These are phyloP conservation scores for Craterocephalus amniculus DNA, from an alignment of 2,797 vertebrate genomes.

Conservation along the genomic window DNA sequence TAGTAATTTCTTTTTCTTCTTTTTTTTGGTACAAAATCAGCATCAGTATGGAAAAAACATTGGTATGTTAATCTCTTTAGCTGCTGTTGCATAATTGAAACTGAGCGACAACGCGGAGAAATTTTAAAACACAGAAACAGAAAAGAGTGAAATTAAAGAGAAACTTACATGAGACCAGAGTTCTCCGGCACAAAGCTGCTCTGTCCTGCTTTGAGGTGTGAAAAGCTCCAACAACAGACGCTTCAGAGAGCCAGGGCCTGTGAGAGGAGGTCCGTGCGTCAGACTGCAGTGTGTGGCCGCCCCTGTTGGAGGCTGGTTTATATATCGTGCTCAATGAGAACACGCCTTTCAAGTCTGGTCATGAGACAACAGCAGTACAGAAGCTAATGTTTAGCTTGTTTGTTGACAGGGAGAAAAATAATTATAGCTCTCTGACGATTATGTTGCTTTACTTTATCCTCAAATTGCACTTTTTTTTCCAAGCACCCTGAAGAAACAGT, in stretches of 20 bases:
- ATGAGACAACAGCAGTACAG: constrained; percentile 65
- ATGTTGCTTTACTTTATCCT: constrained; percentile 37
- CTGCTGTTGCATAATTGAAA: constrained; percentile 49
- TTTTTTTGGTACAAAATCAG: constrained; percentile 12
- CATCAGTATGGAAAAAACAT: constrained; percentile 45
- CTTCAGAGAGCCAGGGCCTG: constrained; percentile 3
- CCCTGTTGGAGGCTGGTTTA: constrained; percentile 44
- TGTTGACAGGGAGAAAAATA: constrained; percentile 56
- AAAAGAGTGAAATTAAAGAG: not conserved
- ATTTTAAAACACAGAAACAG: accelerated
- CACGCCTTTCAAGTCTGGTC: constrained; percentile 71
- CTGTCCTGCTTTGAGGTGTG: constrained; percentile 1
- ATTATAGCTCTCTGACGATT: constrained; percentile 59
- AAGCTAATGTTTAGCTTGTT: constrained; percentile 77
- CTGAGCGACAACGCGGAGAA: not conserved
- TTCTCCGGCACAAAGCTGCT: constrained; percentile 3
- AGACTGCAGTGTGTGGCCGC: constrained; percentile 17
- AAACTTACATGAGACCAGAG: constrained; percentile 52
- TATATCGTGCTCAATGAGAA: constrained; percentile 56
- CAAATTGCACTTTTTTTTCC: constrained; percentile 44
- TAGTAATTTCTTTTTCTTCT: not conserved
- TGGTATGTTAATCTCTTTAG: constrained; percentile 64
- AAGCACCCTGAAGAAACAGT: constrained; percentile 17
- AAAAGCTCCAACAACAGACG: not conserved
- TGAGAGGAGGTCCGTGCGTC: constrained; percentile 3